Evolutionary conservation across 2,797 vertebrate species (phyloP).

Genomic region (Poecilia wingei): DNA sequence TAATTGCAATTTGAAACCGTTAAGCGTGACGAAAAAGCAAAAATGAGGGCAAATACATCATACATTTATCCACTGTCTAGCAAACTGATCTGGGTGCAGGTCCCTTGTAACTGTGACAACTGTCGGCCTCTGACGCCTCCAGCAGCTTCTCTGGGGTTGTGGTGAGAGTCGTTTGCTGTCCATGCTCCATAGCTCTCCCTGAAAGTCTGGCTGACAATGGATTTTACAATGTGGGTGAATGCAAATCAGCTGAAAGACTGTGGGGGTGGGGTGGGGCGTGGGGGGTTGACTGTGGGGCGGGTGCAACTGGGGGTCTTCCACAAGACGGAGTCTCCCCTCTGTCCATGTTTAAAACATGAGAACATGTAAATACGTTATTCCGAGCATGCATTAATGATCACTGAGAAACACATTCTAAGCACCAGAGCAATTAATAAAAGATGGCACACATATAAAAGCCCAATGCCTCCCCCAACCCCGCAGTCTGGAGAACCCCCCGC

Average conservation of each 20-base stretch:
- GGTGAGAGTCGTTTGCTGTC: constrained; percentile 44
- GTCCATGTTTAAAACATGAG: constrained; percentile 77
- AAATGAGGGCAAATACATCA: neutral
- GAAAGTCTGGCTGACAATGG: constrained; percentile 24
- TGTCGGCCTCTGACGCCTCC: constrained; percentile 24
- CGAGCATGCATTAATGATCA: constrained; percentile 82
- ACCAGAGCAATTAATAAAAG: constrained; percentile 83
- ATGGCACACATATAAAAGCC: constrained; percentile 71
- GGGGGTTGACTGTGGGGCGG: neutral
- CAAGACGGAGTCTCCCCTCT: constrained; percentile 66
- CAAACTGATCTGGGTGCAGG: constrained; percentile 19
- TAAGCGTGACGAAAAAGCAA: neutral
- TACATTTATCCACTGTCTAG: constrained; percentile 27
- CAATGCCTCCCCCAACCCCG: constrained; percentile 49
- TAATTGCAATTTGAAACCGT: neutral
- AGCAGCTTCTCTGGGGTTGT: constrained; percentile 20
- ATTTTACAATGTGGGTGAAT: constrained; percentile 49
- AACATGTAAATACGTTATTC: constrained; percentile 84
- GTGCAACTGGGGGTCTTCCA: constrained; percentile 45
- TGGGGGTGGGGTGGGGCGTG: constrained; percentile 42
- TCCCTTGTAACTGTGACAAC: constrained; percentile 20
- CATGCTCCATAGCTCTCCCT: constrained; percentile 35
- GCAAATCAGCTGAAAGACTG: constrained; percentile 51
- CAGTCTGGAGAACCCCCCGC: constrained; percentile 27
- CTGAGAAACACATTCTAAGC: constrained; percentile 70